These are phyloP conservation scores for Coracopsis vasa DNA, from an alignment of 2,113 vertebrate genomes.

Conservation along the genomic window DNA sequence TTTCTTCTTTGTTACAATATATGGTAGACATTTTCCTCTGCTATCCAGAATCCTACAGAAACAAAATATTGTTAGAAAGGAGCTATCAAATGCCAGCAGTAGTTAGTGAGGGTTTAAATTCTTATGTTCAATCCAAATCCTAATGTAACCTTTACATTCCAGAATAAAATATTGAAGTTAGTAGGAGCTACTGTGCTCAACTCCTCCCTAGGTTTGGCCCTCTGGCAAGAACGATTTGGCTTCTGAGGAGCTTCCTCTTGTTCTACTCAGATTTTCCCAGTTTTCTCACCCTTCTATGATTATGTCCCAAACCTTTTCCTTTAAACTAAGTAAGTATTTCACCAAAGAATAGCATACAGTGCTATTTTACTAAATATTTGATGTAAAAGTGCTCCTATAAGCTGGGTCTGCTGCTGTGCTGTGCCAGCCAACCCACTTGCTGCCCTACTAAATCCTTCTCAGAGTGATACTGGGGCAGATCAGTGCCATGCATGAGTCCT, in stretches of 20 bases:
- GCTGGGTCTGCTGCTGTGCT: accelerated
- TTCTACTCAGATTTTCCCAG: neutral
- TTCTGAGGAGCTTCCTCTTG: neutral
- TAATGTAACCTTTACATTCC: neutral
- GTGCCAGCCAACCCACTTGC: neutral
- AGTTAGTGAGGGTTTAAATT: neutral
- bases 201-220: neutral
- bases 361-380: neutral
- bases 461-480: neutral
- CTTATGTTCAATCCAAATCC: neutral
- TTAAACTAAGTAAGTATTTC: neutral
- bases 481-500: accelerated
- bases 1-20: neutral
- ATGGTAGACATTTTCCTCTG: neutral
- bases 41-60: neutral
- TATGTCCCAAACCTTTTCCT: neutral
- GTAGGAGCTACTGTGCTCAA: neutral
- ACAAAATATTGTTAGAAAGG: neutral
- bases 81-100: neutral
- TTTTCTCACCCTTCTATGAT: neutral
- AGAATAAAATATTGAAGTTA: neutral
- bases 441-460: neutral
- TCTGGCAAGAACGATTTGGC: neutral
- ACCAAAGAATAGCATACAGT: neutral
- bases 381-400: neutral